Percentiles rank a stretch among this genome's conserved stretches.
Evolutionary conservation across 1,140 invertebrate genomes (phyloP).

Genomic region (Drosophila tsacasi): DNA sequence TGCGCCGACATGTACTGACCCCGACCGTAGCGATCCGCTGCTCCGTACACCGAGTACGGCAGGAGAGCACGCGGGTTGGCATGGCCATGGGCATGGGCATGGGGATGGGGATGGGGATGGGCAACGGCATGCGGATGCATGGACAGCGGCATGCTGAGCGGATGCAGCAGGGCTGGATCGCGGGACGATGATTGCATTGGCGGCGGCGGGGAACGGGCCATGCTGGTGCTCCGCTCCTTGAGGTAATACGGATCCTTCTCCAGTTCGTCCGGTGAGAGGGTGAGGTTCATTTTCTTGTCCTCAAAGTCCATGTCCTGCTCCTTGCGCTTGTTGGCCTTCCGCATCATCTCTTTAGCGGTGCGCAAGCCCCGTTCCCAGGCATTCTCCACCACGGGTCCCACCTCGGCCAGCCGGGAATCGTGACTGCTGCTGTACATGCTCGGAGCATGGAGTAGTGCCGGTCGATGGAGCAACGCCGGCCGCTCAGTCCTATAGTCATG

Average conservation of each 20-base stretch:
- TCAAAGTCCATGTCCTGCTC: conserved; percentile 98
- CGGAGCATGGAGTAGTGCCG: conserved; percentile 82
- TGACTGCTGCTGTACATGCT: conserved; percentile 59
- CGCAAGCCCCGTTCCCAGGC: conserved; percentile 96
- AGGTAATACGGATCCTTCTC: conserved; percentile 95
- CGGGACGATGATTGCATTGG: conserved; percentile 22
- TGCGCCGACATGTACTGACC: conserved; percentile 49
- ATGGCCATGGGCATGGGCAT: conserved; percentile 22
- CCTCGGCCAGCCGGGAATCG: conserved; percentile 84
- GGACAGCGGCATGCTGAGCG: conserved; percentile 30
- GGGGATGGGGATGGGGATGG: conserved; percentile 5
- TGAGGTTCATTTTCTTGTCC: conserved; percentile 96
- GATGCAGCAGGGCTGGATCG: conserved; percentile 33
- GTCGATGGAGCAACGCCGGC: conserved; percentile 78
- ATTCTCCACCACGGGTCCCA: conserved; percentile 88
- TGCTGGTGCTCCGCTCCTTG: conserved; percentile 82
- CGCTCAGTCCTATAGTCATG: conserved; percentile 86
- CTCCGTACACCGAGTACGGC: conserved; percentile 67
- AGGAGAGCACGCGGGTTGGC: conserved; percentile 55
- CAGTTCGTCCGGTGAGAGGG: conserved; percentile 91
- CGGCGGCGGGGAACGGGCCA: conserved; percentile 26
- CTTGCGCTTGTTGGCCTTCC: conserved; percentile 96
- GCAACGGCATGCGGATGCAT: conserved; percentile 24
- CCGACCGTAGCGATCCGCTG: conserved; percentile 67
- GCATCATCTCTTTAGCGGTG: conserved; percentile 96